Base-by-base conservation (phyloP, 2,888 invertebrate genomes). In the Pseudococcus jackbeardsleyi region DNA sequence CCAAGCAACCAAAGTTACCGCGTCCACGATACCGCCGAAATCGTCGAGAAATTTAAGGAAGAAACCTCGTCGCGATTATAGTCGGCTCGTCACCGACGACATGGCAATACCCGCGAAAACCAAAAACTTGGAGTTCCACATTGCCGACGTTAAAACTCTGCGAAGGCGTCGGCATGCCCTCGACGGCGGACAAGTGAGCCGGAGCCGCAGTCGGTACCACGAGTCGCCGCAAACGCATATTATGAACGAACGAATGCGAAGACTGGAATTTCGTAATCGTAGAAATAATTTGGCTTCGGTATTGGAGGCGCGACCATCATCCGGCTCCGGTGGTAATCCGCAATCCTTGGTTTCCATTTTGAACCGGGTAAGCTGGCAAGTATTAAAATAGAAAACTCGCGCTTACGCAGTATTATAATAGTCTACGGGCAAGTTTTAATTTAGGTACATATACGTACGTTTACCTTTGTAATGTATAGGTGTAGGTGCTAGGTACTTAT, bases 261-360 rank as follows among this genome's bases (percentile, higher is more conserved):
- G 85, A 17, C 22, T 59, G 33, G 85, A 54, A 64, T 85, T 85
- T 59, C 54, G 59, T 64, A 59, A 42, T 11, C 17, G 17, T 33
- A 54, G 19, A n/a, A 59, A 39, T 39, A 33, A 64, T 3, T 39
- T 85, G n/a, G 59, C 39, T 59, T 59, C 64, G 39, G 59, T 59
- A 5, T 33, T 59, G 17, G n/a, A 85, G 7, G 15, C 79, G 8
- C 42, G 79, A 19, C 42, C 79, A 3, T 8, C 79, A 3, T 8
- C 17, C 19, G 19, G 46, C 11, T 39, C 39, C 46, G 15, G 8
- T 39, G 15, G 0, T 39, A 39, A 59, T 26, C 19, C 54, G 11
- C 50, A 15, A 6, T 64, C 85, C 0, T 85, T 85, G 19, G 50
- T 85, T 9, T 64, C 64, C 6, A 86, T 86, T 26, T 46, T 86